Evolutionary conservation across 2,888 invertebrate genomes (phyloP), one percentile per base, ranked within the genome.

Genomic region (Erannis defoliaria): DNA sequence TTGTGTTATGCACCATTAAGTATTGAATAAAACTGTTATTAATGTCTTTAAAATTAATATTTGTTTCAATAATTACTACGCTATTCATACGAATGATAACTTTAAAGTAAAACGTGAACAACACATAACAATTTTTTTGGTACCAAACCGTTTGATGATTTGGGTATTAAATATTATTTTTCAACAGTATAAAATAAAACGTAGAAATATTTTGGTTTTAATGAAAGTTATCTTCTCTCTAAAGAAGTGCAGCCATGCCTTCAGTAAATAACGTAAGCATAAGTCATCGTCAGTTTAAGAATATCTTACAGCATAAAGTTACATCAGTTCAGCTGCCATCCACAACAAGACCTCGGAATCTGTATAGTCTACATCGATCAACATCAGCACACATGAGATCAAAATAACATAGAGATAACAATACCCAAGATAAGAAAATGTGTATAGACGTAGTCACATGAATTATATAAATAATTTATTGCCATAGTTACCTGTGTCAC

Each of bases 401-500:
- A 76, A 78, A 78, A 74, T 79, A 78, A 63, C 72, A 65, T 68
- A 26, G 60, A 56, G 75, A 77, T 80, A 80, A 74, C 66, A 67
- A 62, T 53, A 66, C 48, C 50, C 33, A 10, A 50, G 49, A 57
- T 61, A 64, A 64, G 49, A 49, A 42, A 10, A 55, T 50, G 23
- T 57, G 38, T 43, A 26, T 33, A 40, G 26, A 19, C 9, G 23
- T 45, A 31, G 21, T 12, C 9, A 51, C 38, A 48, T 49, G 43
- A 51, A 46, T 38, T 42, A 60, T 5, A 37, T 4, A 42, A 26
- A 4, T 43, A 26, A 38, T 23, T 38, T 38, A 37, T 37, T 40
- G n/a, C 0, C 29, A 54, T 43, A 51, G 19, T 84, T 88, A 92
- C 92, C 92, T 91, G 86, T 65, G 42, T 86, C 80, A 66, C 74